Base-by-base conservation (phyloP, 2,888 invertebrate genomes). In the Acanthacorydalis orientalis region DNA sequence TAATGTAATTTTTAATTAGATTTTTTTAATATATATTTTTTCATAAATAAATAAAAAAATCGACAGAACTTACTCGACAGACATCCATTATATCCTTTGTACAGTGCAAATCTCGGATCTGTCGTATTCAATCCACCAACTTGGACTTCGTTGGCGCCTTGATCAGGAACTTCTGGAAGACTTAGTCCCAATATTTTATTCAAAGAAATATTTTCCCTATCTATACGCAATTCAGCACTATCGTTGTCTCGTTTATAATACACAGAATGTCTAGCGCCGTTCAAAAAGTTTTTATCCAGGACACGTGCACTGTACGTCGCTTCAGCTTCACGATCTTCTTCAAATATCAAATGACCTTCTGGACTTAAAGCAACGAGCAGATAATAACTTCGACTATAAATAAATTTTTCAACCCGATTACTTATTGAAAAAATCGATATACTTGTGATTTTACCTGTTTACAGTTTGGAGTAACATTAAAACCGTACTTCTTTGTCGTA, bases 71-170 rank as follows among this genome's bases (percentile, higher is more conserved):
- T 67, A 90, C 90, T 91, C 52, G 90, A 89, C 51, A 91, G 70
- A 63, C 91, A 91, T 48, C 91, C 90, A 57, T 83, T 86, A 64
- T 89, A 91, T 54, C 86, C 84, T 59, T 84, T 87, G 60, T 84
- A 90, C 50, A 83, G 81, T 51, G 78, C 79, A 56, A 90, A 80
- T 53, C 88, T 73, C 4, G 83, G 80, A 61, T 89, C 88, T 4
- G 81, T 82, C 6, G 87, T 86, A 57, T 86, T 88, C 12, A 89
- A 75, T 23, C 90, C 90, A 10, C 89, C 89, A 46, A 91, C 78
- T 63, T 88, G 87, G 9, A 89, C 85, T 57, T 88, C 87, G 60
- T 86, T 86, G 12, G 80, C 77, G 8, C 84, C 80, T 42, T 73
- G 65, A 53, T 76, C 78, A 12, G 68, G 61, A n/a, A 71, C 72